These are phyloP conservation scores for Eumerus sabulonum DNA, from an alignment of 2,888 invertebrate species.

Conservation along the genomic window DNA sequence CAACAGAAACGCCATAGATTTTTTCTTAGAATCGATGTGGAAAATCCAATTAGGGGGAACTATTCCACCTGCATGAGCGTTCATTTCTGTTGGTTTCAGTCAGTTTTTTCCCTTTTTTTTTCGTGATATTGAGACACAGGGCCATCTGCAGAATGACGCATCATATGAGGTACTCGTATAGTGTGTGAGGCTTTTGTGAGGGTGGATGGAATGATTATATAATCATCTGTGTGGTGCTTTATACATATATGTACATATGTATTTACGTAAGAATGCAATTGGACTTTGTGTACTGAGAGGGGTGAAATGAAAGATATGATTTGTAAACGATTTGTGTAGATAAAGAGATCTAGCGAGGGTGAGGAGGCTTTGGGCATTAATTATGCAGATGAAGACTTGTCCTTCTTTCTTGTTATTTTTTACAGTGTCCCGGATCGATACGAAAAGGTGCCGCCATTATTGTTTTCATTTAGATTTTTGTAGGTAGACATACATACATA, in stretches of 20 bases:
- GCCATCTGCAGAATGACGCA: slow-evolving; percentile 69
- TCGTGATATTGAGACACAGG: slow-evolving; percentile 65
- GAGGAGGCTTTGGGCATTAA: neutral
- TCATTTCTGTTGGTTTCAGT: slow-evolving; percentile 1
- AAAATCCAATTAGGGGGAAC: slow-evolving; percentile 67
- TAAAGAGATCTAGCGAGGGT: neutral
- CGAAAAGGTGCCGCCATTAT: no score
- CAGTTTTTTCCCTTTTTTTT: slow-evolving; percentile 33
- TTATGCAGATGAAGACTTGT: neutral
- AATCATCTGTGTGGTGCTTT: slow-evolving; percentile 57
- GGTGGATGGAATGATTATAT: slow-evolving; percentile 61
- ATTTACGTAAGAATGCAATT: slow-evolving; percentile 1
- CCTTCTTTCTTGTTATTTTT: no score
- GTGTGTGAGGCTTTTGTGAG: slow-evolving; percentile 44
- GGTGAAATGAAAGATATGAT: neutral
- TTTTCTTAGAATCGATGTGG: slow-evolving; percentile 69
- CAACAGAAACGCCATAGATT: slow-evolving; percentile 68
- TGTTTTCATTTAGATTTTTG: no score
- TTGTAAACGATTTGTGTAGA: neutral
- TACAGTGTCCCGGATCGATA: no score
- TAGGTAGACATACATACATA: no score
- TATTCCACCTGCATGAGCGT: slow-evolving; percentile 65
- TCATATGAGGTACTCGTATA: slow-evolving; percentile 57
- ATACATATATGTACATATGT: no score
- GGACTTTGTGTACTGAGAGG: neutral